Evolutionary conservation across 2,797 vertebrate species (phyloP).

Genomic region (Schizopygopsis malacanthus): DNA sequence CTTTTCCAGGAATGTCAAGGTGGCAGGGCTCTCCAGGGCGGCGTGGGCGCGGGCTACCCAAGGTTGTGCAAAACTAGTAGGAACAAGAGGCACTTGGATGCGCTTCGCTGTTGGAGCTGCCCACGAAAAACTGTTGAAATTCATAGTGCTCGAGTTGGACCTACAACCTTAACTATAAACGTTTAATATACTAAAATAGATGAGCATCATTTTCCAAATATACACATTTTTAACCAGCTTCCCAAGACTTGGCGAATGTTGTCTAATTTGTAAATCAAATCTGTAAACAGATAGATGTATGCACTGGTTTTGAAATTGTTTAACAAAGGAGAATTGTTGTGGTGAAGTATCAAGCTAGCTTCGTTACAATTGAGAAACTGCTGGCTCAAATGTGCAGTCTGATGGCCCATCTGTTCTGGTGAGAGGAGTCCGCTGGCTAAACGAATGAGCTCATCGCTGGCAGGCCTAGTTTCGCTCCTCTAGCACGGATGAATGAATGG

Average conservation of each 20-base stretch:
- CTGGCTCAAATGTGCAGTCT: slow-evolving; percentile 28
- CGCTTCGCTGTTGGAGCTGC: slow-evolving; percentile 23
- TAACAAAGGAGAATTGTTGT: slow-evolving; percentile 3
- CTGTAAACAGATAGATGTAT: neutral
- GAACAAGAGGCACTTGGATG: slow-evolving; percentile 36
- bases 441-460: slow-evolving; percentile 61
- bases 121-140: slow-evolving; percentile 12
- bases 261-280: neutral
- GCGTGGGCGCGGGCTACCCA: slow-evolving; percentile 29
- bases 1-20: slow-evolving; percentile 41
- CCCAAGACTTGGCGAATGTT: neutral
- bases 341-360: neutral
- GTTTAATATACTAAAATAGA: neutral
- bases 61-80: slow-evolving; percentile 39
- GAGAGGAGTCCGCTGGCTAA: slow-evolving; percentile 50
- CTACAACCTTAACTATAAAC: neutral
- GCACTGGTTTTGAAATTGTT: neutral
- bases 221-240: neutral
- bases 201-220: neutral
- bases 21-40: slow-evolving; percentile 23
- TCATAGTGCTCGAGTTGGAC: slow-evolving; percentile 11
- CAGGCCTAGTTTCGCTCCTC: slow-evolving; percentile 51
- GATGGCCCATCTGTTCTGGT: slow-evolving; percentile 59
- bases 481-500: slow-evolving; percentile 56
- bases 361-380: slow-evolving; percentile 20